Evolutionary conservation across 2,797 vertebrate species (phyloP).

Genomic region (Novumbra hubbsi): DNA sequence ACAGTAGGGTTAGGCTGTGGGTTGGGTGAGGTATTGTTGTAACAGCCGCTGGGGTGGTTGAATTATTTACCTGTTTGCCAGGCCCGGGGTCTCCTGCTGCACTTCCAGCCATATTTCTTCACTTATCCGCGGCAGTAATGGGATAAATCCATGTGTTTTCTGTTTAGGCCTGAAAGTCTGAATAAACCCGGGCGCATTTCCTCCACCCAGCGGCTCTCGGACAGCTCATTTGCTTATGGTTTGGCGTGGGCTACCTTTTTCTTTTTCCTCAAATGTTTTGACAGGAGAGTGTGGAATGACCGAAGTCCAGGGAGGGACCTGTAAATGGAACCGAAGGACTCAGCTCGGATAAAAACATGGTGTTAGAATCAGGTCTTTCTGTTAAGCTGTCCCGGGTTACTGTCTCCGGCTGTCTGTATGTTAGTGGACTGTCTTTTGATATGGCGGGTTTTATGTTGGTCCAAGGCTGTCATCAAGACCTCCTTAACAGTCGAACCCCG

Average conservation of each 20-base stretch:
- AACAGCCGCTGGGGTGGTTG: constrained; percentile 46
- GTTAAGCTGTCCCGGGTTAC: neutral
- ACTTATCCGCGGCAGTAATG: constrained; percentile 39
- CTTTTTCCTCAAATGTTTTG: neutral
- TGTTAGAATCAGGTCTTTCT: neutral
- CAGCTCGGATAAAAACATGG: neutral
- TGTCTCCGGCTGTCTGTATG: neutral
- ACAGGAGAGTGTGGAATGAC: too few relatives aligned
- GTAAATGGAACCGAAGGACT: neutral
- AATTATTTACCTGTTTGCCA: constrained; percentile 24
- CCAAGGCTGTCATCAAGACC: neutral
- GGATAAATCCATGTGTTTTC: constrained; percentile 60
- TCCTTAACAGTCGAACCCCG: constrained; percentile 27
- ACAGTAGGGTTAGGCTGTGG: neutral
- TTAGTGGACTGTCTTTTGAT: neutral
- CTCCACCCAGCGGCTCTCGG: constrained; percentile 58
- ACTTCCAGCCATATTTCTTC: constrained; percentile 23
- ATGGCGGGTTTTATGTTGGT: neutral
- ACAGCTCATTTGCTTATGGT: constrained; percentile 63
- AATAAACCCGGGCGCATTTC: constrained; percentile 63
- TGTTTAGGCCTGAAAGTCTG: constrained; percentile 62
- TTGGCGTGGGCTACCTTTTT: constrained; percentile 46
- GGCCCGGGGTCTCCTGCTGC: neutral
- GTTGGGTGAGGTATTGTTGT: constrained; percentile 14
- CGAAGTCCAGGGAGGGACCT: neutral